Evolutionary conservation across 2,113 vertebrate species (phyloP).

Genomic region (Myiozetetes cayanensis): DNA sequence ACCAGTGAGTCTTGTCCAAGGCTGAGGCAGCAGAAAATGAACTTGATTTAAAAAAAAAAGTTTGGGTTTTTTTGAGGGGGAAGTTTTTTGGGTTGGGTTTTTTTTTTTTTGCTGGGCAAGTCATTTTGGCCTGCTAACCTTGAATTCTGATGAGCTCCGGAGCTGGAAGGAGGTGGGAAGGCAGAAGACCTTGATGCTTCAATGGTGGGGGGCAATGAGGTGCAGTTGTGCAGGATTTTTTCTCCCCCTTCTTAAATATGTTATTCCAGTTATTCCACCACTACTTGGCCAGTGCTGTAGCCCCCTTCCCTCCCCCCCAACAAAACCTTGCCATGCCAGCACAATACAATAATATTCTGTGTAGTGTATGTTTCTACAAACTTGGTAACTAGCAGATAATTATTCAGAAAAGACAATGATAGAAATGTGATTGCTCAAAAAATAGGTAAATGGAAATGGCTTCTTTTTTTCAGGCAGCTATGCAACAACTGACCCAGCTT

Average conservation of each 20-base stretch:
- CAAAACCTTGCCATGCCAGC: not conserved
- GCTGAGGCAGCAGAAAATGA: not conserved
- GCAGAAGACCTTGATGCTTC: not conserved
- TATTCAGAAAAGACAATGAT: not conserved
- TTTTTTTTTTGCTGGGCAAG: not conserved
- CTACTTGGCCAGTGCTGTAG: not conserved
- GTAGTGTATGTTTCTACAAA: not conserved
- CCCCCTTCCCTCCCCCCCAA: not conserved
- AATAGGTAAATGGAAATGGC: not conserved
- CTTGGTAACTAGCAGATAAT: not conserved
- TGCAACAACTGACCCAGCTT: slow-evolving; percentile 84
- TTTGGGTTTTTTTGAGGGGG: not conserved
- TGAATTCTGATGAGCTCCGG: not conserved
- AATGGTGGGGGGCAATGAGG: not conserved
- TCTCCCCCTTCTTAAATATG: not conserved
- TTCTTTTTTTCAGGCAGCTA: slow-evolving; percentile 82
- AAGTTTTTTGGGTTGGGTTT: rapidly evolving
- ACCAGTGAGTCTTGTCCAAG: not conserved
- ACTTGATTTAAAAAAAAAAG: not conserved
- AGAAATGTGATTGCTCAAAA: not conserved
- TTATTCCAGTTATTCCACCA: not conserved
- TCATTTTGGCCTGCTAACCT: not conserved
- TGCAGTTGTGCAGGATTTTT: not conserved
- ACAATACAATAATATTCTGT: not conserved
- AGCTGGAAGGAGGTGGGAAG: not conserved